Percentiles rank a stretch among this genome's conserved stretches.
These are phyloP conservation scores for Discoglossus pictus DNA, from an alignment of 2,797 vertebrate genomes.

Conservation along the genomic window DNA sequence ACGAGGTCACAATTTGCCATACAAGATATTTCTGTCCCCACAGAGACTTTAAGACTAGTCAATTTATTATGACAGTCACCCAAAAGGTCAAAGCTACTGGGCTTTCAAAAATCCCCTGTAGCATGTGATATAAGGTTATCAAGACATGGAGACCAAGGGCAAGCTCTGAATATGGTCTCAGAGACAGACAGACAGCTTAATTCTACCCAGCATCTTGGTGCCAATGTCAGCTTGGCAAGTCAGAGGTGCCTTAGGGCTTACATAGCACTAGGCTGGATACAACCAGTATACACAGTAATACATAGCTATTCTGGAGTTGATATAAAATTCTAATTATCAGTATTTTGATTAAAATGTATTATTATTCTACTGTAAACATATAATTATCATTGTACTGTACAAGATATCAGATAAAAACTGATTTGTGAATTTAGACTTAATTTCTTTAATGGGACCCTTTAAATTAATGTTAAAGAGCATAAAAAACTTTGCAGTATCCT, in stretches of 20 bases:
- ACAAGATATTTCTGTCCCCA: constrained; percentile 14
- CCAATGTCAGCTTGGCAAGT: constrained; percentile 37
- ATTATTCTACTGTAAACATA: too few species aligned
- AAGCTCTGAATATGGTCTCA: constrained; percentile 19
- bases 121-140: constrained; percentile 38
- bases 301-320: too few species aligned
- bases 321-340: too few species aligned
- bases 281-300: not conserved
- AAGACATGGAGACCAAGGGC: constrained; percentile 42
- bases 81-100: constrained; percentile 27
- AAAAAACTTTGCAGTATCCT: too few species aligned
- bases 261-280: not conserved
- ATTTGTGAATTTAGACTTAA: too few species aligned
- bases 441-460: too few species aligned
- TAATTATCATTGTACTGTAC: too few species aligned
- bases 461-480: too few species aligned
- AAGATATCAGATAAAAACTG: too few species aligned
- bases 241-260: constrained; percentile 27
- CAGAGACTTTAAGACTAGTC: constrained; percentile 15
- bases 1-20: constrained; percentile 24
- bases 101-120: constrained; percentile 33
- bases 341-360: too few species aligned
- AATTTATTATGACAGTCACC: constrained; percentile 48
- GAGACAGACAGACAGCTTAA: constrained; percentile 37
- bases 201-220: constrained; percentile 25